Evolutionary conservation across 2,888 invertebrate genomes (phyloP).

Genomic region (Limnephilus lunatus): DNA sequence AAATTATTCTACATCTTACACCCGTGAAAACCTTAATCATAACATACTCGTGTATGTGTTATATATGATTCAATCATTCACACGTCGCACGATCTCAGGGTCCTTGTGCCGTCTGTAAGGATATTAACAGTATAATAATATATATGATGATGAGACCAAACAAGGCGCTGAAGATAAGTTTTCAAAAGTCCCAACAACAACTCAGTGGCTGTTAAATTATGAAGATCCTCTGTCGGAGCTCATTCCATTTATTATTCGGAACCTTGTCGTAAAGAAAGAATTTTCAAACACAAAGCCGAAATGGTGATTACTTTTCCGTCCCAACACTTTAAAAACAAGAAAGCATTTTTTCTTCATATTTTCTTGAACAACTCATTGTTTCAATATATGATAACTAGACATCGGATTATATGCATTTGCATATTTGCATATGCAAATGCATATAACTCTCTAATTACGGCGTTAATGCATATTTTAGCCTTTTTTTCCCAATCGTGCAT

Average conservation of each 20-base stretch:
- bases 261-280: not conserved
- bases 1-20: no score
- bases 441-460: no score
- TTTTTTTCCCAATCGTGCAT: no score
- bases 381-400: no score
- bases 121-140: not conserved
- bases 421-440: no score
- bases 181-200: conserved; percentile 6
- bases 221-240: not conserved
- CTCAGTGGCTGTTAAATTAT: conserved; percentile 20
- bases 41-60: no score
- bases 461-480: no score
- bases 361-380: no score
- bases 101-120: not conserved
- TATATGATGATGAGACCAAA: conserved; percentile 1
- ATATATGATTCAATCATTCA: no score
- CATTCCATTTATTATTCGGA: conserved; percentile 21
- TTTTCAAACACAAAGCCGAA: not conserved
- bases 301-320: not conserved
- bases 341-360: no score
- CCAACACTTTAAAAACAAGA: not conserved
- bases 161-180: conserved; percentile 21
- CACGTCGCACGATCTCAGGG: not conserved
- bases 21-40: no score
- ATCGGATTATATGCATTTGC: no score